Base-by-base conservation (phyloP, 2,888 invertebrate genomes). In the Uropetala carovei region DNA sequence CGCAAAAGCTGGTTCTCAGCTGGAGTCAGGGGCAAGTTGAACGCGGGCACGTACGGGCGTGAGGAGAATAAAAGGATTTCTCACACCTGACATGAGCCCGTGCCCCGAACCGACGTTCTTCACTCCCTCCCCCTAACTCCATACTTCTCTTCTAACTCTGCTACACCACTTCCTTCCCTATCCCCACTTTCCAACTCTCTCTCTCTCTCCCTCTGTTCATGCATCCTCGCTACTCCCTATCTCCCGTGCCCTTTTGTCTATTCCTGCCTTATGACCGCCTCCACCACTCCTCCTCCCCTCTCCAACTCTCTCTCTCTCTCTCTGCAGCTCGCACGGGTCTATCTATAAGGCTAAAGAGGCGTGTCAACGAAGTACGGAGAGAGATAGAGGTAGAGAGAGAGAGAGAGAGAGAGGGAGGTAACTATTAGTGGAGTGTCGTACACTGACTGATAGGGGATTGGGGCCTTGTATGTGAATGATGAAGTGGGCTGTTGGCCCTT, bases 371-470 rank as follows among this genome's bases (percentile, higher is more conserved):
- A 18, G 75, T 11, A 75, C 43, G n/a, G 75, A 9, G 43, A 13
- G 4, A 83, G 84, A n/a, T 10, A 58, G 58, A n/a, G 27, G 85
- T n/a, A n/a, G 85, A 22, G 85, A 85, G 22, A 8, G 81, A 27
- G 81, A 9, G 30, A 56, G 8, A 43, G 14, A 64, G 10, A n/a
- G 27, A n/a, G 43, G 64, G 64, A 64, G 89, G 18, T 8, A 43
- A 64, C 89, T 89, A 89, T 89, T 89, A 89, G 89, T 64, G 89
- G 89, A 89, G 89, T 89, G 86, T 86, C 86, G 86, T 64, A 64
- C 86, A 86, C 60, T 64, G 86, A 86, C 60, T 86, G 86, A 86
- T 89, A 64, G 89, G 64, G 43, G 89, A 89, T 89, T 89, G 89
- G 64, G 60, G 86, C 30, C 86, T 86, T 89, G 89, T 89, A 89